A percentile compares a stretch with the other conserved stretches of the same genome.
Evolutionary conservation across 2,113 vertebrate genomes (phyloP).

Genomic region (Chitala chitala): DNA sequence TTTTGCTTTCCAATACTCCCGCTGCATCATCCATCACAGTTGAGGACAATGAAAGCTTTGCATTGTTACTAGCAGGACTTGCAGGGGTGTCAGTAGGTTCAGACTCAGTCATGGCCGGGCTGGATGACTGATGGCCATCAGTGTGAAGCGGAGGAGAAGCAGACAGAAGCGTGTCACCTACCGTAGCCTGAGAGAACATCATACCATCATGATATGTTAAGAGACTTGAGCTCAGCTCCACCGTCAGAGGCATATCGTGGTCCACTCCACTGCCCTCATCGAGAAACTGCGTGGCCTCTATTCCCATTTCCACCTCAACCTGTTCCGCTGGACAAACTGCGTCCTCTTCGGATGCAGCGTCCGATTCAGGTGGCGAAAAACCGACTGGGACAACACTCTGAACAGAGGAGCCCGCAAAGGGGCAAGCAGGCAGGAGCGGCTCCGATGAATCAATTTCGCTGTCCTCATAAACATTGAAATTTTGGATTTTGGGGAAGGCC

Average conservation of each 20-base stretch:
- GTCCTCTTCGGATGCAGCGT: no score
- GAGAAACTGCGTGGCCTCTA: slow-evolving; percentile 41
- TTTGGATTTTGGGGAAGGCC: slow-evolving; percentile 22
- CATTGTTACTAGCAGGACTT: not conserved
- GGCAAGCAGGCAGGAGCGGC: slow-evolving; percentile 43
- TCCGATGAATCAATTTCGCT: slow-evolving; percentile 38
- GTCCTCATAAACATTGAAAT: slow-evolving; percentile 26
- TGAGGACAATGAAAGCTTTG: not conserved
- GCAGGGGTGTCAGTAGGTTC: slow-evolving; percentile 28
- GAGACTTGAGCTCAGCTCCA: slow-evolving; percentile 62
- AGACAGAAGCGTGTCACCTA: slow-evolving; percentile 36
- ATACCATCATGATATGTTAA: slow-evolving; percentile 56
- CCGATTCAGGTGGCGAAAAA: not conserved
- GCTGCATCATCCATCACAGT: not conserved
- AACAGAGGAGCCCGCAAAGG: not conserved
- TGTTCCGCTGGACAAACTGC: slow-evolving; percentile 45
- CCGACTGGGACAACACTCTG: not conserved
- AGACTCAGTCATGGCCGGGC: slow-evolving; percentile 35
- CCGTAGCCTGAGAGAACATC: slow-evolving; percentile 39
- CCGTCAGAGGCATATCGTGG: slow-evolving; percentile 48
- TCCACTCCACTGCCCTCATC: slow-evolving; percentile 56
- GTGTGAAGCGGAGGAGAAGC: slow-evolving; percentile 6
- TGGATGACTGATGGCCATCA: not conserved
- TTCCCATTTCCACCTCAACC: slow-evolving; percentile 40
- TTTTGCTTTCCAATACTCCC: not conserved